These are phyloP conservation scores for Diadromus collaris DNA, from an alignment of 2,888 invertebrate species.

Conservation along the genomic window DNA sequence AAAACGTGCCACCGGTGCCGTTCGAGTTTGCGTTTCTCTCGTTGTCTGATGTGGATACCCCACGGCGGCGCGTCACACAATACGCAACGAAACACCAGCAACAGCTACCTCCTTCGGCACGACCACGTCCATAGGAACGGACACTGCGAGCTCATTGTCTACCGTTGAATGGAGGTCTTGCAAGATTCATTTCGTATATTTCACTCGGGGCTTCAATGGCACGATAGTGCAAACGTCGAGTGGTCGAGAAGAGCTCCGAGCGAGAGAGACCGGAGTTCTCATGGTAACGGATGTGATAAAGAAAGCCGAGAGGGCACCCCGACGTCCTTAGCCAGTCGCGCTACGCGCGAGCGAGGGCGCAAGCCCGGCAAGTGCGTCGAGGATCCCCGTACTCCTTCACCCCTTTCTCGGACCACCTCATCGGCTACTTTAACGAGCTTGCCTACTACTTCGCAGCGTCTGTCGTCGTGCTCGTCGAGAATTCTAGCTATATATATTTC, in stretches of 20 bases:
- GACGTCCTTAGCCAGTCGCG: constrained; percentile 44
- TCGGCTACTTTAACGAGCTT: constrained; percentile 59
- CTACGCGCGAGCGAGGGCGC: constrained; percentile 38
- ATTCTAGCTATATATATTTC: constrained; percentile 1
- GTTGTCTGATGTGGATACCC: constrained; percentile 63
- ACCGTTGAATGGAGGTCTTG: constrained; percentile 78
- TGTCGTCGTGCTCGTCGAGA: constrained; percentile 21
- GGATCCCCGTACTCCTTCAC: constrained; percentile 10
- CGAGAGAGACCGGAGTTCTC: constrained; percentile 28
- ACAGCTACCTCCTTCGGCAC: constrained; percentile 53
- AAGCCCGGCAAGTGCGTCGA: constrained; percentile 41
- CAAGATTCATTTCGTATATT: constrained; percentile 81
- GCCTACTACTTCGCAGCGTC: constrained; percentile 6
- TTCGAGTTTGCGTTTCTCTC: constrained; percentile 73
- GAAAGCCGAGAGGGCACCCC: constrained; percentile 25
- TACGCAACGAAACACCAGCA: constrained; percentile 67
- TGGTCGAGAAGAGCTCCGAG: constrained; percentile 40
- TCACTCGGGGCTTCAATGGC: constrained; percentile 80
- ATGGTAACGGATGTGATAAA: constrained; percentile 27
- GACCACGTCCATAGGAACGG: constrained; percentile 76
- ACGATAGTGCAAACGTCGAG: constrained; percentile 76
- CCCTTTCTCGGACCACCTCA: constrained; percentile 35
- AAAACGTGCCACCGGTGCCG: constrained; percentile 58
- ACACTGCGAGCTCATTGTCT: constrained; percentile 77
- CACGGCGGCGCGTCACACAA: constrained; percentile 73